Evolutionary conservation across 2,113 vertebrate genomes (phyloP).

Genomic region (Neodontobutis hainanensis): DNA sequence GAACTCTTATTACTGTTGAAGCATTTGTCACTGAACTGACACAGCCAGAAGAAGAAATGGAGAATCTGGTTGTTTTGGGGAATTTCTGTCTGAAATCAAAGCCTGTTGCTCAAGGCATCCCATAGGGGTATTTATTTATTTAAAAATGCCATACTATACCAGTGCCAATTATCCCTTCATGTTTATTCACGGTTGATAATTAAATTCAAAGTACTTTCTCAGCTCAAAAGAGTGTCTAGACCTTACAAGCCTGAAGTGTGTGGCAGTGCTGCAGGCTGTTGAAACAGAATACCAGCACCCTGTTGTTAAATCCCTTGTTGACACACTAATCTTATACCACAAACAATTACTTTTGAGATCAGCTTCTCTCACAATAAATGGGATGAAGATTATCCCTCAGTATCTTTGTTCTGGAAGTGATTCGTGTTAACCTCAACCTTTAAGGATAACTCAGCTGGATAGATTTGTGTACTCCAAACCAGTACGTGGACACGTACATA

Average conservation of each 20-base stretch:
- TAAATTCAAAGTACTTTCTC: no score
- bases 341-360: slow-evolving; percentile 66
- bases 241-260: neutral
- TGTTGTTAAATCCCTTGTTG: slow-evolving; percentile 52
- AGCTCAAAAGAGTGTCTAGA: neutral
- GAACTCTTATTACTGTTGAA: neutral
- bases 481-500: neutral
- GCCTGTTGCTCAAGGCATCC: no score
- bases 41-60: no score
- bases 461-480: neutral
- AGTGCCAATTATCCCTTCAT: neutral
- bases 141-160: neutral
- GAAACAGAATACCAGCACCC: slow-evolving; percentile 18
- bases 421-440: slow-evolving; percentile 44
- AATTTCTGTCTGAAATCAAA: no score
- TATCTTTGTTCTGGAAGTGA: slow-evolving; percentile 39
- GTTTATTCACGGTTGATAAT: neutral
- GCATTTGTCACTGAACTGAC: neutral
- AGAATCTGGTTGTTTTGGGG: no score
- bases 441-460: neutral
- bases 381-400: slow-evolving; percentile 56
- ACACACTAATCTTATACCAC: slow-evolving; percentile 54
- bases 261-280: neutral
- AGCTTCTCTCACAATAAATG: slow-evolving; percentile 53
- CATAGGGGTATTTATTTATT: no score